phyloP scores from a whole-genome alignment of 2,113 vertebrate species.

The Hylia prasina region DNA sequence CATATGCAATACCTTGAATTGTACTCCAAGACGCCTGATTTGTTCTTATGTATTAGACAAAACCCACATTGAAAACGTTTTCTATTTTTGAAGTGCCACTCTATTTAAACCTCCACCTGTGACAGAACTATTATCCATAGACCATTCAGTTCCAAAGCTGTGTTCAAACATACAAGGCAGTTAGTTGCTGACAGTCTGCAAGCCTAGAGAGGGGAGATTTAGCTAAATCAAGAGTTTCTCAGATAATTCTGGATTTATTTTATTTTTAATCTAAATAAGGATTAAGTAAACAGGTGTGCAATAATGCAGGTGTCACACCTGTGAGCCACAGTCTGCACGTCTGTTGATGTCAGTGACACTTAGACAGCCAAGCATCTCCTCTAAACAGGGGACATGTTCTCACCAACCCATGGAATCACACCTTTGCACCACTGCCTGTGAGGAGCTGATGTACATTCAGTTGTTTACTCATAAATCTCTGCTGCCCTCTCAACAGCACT shows the following conservation, averaged over 20 bases:
- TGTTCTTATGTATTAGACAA: background rate
- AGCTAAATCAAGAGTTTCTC: background rate
- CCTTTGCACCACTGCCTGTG: background rate
- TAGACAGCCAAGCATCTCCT: background rate
- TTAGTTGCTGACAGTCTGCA: background rate
- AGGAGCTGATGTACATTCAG: background rate
- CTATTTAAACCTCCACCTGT: background rate
- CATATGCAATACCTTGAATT: background rate
- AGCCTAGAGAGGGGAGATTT: background rate
- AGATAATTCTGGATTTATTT: background rate
- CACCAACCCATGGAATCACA: background rate
- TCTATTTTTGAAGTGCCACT: background rate
- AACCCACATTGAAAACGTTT: background rate
- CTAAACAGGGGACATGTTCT: background rate
- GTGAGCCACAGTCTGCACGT: background rate
- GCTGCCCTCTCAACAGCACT: background rate
- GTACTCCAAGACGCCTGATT: background rate
- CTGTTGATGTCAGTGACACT: background rate
- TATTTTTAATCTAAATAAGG: background rate
- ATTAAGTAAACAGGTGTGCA: background rate
- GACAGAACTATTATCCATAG: accelerated
- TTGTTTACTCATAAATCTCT: background rate
- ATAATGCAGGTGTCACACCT: background rate
- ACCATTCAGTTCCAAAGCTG: background rate
- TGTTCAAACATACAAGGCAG: background rate